Percentiles rank a stretch among this genome's conserved stretches.
phyloP scores from a whole-genome alignment of 1,140 invertebrate genomes.

The Wiebesia pumilae region DNA sequence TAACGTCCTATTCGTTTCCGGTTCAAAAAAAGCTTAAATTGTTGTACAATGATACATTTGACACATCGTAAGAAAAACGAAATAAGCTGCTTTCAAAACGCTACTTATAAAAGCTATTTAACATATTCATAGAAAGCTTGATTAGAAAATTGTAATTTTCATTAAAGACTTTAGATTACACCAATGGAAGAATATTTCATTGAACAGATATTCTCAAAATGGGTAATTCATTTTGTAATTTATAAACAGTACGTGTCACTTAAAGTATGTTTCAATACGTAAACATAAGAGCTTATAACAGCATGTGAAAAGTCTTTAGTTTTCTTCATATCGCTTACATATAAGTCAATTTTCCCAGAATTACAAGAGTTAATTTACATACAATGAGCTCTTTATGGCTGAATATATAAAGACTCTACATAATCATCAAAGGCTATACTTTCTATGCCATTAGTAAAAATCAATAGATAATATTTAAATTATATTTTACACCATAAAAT shows the following conservation, averaged over 20 bases:
- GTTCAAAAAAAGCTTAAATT: no score
- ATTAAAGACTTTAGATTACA: background rate
- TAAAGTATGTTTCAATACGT: background rate
- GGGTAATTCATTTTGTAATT: background rate
- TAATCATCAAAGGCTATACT: constrained; percentile 8
- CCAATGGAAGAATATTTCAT: background rate
- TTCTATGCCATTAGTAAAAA: background rate
- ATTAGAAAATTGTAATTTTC: background rate
- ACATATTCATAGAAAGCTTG: background rate
- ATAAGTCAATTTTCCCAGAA: constrained; percentile 31
- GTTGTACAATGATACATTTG: no score
- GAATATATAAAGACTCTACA: background rate
- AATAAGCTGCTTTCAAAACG: background rate
- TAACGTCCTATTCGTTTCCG: no score
- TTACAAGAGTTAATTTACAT: constrained; percentile 27
- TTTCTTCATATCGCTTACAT: background rate
- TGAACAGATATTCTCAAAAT: background rate
- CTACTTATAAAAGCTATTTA: no score
- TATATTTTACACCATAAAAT: background rate
- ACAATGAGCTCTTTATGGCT: constrained; percentile 35
- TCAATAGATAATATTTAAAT: constrained; percentile 20
- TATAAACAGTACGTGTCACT: background rate
- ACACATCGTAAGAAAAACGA: background rate
- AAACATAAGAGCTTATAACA: background rate
- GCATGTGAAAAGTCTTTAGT: background rate